Conservation (phyloP, 2,797 vertebrate species). For the Epinephelus coioides region DNA sequence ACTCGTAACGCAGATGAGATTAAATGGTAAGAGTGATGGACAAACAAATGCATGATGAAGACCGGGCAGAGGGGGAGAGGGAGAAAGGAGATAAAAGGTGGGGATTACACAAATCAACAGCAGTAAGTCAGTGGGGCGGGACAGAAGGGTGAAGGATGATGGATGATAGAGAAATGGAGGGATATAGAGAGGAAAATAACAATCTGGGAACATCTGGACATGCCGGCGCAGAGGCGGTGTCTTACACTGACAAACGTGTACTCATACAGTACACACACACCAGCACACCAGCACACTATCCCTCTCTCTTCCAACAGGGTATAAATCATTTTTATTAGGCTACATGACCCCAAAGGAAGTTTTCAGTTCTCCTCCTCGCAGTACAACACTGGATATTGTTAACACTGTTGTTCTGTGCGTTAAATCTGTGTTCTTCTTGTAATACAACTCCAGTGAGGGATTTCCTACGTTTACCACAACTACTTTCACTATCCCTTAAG, state of each 20-base stretch:
- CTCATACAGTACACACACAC: constrained; percentile 10
- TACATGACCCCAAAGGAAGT: background rate
- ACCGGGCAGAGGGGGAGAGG: constrained; percentile 1
- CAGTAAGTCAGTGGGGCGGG: constrained; percentile 72
- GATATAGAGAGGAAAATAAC: constrained; percentile 53
- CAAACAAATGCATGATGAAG: constrained; percentile 70
- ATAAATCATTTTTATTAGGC: constrained; percentile 9
- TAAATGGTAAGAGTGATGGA: constrained; percentile 59
- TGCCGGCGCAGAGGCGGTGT: constrained; percentile 30
- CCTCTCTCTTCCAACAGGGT: background rate
- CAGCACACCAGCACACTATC: constrained; percentile 5
- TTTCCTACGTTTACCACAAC: constrained; percentile 67
- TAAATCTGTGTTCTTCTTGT: background rate
- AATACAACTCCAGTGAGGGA: background rate
- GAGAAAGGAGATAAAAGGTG: constrained; percentile 56
- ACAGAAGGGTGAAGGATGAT: constrained; percentile 60
- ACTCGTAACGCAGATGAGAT: constrained; percentile 59
- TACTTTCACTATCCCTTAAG: constrained; percentile 31
- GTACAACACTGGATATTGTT: background rate
- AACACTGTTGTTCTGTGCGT: background rate
- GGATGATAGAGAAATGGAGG: constrained; percentile 50
- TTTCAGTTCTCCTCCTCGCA: background rate
- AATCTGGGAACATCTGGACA: constrained; percentile 80
- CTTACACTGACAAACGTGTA: constrained; percentile 35
- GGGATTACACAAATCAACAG: constrained; percentile 74